Conservation (phyloP, 53 echinoderm and acorn worm species). For the Patiria pectinifera region DNA sequence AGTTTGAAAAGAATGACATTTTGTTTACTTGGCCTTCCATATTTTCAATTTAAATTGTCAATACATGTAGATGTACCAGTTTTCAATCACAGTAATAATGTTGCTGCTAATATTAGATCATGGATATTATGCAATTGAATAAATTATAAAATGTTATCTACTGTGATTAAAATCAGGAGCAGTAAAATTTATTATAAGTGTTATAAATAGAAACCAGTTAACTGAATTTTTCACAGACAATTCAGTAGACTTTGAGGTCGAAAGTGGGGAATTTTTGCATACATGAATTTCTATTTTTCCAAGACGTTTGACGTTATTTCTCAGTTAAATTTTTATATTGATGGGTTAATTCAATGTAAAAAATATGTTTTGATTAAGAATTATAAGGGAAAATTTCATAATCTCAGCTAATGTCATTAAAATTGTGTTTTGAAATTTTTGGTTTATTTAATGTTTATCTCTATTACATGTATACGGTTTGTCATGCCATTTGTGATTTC, state of each 20-base stretch:
- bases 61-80: too few relatives aligned
- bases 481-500: too few relatives aligned
- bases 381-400: background rate
- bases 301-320: too few relatives aligned
- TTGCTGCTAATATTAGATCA: background rate
- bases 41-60: too few relatives aligned
- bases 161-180: background rate
- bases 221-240: background rate
- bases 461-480: too few relatives aligned
- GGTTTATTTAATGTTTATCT: too few relatives aligned
- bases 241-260: background rate
- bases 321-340: too few relatives aligned
- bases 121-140: background rate
- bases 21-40: too few relatives aligned
- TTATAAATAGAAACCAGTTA: background rate
- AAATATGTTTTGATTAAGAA: too few relatives aligned
- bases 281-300: background rate
- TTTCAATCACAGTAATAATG: background rate
- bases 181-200: background rate
- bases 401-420: background rate
- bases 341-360: too few relatives aligned
- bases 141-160: background rate
- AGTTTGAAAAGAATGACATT: too few relatives aligned
- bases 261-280: background rate
- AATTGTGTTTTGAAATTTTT: background rate